Conservation (phyloP, 2,113 vertebrate species). For the Symphodus melops region DNA sequence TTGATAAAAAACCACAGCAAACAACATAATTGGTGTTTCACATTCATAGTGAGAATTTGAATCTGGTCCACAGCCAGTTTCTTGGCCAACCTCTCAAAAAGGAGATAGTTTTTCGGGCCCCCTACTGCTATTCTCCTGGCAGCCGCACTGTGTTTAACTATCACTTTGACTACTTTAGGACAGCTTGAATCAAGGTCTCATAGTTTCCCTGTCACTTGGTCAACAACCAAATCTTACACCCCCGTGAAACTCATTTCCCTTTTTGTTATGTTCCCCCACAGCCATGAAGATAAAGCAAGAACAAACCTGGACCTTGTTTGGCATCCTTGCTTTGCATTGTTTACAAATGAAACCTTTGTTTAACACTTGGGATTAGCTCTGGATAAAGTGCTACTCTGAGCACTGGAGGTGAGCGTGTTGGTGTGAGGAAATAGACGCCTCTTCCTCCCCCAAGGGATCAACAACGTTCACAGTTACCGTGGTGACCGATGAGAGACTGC, state of each 20-base stretch:
- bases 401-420: constrained; percentile 51
- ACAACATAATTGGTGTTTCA: constrained; percentile 64
- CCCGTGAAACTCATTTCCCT: constrained; percentile 29
- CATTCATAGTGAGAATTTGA: constrained; percentile 47
- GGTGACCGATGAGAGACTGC: constrained; percentile 78
- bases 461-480: constrained; percentile 79
- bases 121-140: constrained; percentile 55
- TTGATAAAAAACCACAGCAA: constrained; percentile 38
- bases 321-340: background rate
- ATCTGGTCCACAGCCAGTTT: constrained; percentile 53
- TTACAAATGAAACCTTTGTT: constrained; percentile 36
- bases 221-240: constrained; percentile 53
- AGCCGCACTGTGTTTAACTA: constrained; percentile 49
- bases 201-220: constrained; percentile 52
- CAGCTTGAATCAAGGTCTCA: constrained; percentile 63
- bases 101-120: constrained; percentile 58
- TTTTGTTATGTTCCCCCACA: constrained; percentile 13
- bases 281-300: background rate
- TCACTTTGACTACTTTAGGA: constrained; percentile 62
- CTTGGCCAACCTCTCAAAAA: constrained; percentile 61
- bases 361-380: constrained; percentile 56
- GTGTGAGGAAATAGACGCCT: constrained; percentile 65
- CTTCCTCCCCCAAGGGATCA: constrained; percentile 75
- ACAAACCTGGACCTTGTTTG: constrained; percentile 18
- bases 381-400: constrained; percentile 49